These are phyloP conservation scores for Acanthis flammea DNA, from an alignment of 2,797 vertebrate species.

Conservation along the genomic window DNA sequence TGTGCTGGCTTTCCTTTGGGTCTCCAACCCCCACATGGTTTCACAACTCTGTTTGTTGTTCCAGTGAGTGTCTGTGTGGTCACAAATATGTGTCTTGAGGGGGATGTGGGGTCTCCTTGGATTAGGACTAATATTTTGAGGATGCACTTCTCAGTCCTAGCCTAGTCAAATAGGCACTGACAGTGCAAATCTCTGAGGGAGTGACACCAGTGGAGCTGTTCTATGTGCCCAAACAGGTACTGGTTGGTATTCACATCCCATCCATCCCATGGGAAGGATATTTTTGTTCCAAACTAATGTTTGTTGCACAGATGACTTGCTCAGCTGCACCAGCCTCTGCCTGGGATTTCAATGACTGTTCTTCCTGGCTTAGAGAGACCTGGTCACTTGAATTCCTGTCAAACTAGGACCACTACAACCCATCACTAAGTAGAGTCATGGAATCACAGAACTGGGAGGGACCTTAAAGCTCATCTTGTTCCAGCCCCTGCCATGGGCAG, in stretches of 20 bases:
- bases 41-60: not conserved
- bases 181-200: not conserved
- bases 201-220: not conserved
- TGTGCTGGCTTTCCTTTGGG: not conserved
- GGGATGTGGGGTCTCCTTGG: not conserved
- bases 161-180: not conserved
- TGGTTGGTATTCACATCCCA: not conserved
- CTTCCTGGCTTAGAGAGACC: not conserved
- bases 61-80: not conserved
- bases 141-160: not conserved
- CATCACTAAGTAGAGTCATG: not conserved
- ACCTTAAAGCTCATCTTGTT: not conserved
- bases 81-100: not conserved
- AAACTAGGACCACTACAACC: not conserved
- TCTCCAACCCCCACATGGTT: not conserved
- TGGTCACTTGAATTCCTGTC: not conserved
- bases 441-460: not conserved
- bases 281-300: not conserved
- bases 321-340: not conserved
- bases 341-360: not conserved
- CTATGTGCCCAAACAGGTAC: not conserved
- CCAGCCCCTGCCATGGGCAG: not conserved
- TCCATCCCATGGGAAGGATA: not conserved
- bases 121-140: not conserved
- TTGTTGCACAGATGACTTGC: not conserved